Evolutionary conservation across 2,888 invertebrate genomes (phyloP).

Genomic region (Parascotia fuliginaria): DNA sequence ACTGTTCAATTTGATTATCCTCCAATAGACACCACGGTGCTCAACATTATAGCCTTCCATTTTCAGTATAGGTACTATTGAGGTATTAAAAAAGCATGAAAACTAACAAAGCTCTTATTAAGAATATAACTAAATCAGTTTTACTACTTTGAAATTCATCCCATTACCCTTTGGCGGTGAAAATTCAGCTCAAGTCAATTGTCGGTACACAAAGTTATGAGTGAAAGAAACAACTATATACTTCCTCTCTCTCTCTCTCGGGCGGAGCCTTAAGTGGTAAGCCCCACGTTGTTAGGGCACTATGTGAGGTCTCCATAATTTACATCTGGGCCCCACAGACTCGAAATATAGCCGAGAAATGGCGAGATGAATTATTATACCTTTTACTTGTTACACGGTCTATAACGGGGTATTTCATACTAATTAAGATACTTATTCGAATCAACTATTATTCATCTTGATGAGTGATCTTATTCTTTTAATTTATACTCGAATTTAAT

Average conservation of each 20-base stretch:
- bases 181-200: conserved; percentile 4
- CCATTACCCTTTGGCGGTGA: not conserved
- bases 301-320: conserved; percentile 82
- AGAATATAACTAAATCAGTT: no score
- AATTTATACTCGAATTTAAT: conserved; percentile 42
- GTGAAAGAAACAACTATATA: conserved; percentile 26
- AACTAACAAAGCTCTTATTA: no score
- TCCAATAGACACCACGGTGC: no score
- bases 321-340: conserved; percentile 80
- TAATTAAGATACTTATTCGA: conserved; percentile 72
- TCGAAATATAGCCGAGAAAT: conserved; percentile 68
- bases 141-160: no score
- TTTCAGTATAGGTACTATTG: no score
- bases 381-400: conserved; percentile 46
- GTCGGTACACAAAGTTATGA: conserved; percentile 22
- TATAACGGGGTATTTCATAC: conserved; percentile 61
- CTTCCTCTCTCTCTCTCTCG: conserved; percentile 55
- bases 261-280: conserved; percentile 68
- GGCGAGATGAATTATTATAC: conserved; percentile 68
- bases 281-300: conserved; percentile 75
- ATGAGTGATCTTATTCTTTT: conserved; percentile 51
- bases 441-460: conserved; percentile 56
- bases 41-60: no score
- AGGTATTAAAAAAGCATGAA: no score
- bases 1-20: no score